Evolutionary conservation across 1,140 invertebrate species (phyloP).

Genomic region (Drosophila seguyi): DNA sequence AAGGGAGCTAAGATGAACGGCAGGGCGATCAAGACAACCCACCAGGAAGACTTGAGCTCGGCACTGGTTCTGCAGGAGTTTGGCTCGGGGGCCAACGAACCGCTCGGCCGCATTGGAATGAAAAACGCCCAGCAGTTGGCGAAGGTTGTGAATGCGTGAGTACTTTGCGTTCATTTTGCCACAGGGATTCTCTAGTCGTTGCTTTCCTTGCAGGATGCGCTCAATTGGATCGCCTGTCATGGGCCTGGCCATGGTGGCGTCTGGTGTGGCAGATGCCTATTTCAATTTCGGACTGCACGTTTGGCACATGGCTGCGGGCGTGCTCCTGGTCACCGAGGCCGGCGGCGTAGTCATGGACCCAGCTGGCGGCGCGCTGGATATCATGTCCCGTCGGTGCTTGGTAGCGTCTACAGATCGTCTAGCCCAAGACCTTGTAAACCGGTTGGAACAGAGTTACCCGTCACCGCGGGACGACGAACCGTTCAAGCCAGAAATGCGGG

Average conservation of each 20-base stretch:
- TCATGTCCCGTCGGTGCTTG: conserved; percentile 92
- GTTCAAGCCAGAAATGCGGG: conserved; percentile 6
- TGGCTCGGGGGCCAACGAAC: conserved; percentile 87
- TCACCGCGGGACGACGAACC: conserved; percentile 60
- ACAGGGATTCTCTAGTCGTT: neutral
- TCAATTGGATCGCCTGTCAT: conserved; percentile 95
- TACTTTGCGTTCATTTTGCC: conserved; percentile 1
- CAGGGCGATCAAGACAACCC: conserved; percentile 27
- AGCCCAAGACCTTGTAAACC: conserved; percentile 88
- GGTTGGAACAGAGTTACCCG: conserved; percentile 84
- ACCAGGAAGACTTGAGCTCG: conserved; percentile 13
- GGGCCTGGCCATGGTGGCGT: conserved; percentile 96
- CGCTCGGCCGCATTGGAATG: conserved; percentile 89
- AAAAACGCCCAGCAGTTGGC: conserved; percentile 91
- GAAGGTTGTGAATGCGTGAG: conserved; percentile 92
- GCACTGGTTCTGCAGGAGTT: conserved; percentile 63
- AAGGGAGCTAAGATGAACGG: conserved; percentile 51
- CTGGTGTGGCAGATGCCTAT: conserved; percentile 94
- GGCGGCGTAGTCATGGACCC: conserved; percentile 97
- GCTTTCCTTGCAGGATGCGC: conserved; percentile 88
- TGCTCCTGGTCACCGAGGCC: conserved; percentile 94
- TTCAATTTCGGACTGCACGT: conserved; percentile 96
- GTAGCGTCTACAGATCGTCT: conserved; percentile 90
- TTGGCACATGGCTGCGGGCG: conserved; percentile 96
- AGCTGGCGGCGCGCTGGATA: conserved; percentile 91